Percentiles rank a stretch among this genome's conserved stretches.
These are phyloP conservation scores for Corticium candelabrum DNA, from an alignment of 37 sponge, comb jelly and placozoan genomes.

Conservation along the genomic window DNA sequence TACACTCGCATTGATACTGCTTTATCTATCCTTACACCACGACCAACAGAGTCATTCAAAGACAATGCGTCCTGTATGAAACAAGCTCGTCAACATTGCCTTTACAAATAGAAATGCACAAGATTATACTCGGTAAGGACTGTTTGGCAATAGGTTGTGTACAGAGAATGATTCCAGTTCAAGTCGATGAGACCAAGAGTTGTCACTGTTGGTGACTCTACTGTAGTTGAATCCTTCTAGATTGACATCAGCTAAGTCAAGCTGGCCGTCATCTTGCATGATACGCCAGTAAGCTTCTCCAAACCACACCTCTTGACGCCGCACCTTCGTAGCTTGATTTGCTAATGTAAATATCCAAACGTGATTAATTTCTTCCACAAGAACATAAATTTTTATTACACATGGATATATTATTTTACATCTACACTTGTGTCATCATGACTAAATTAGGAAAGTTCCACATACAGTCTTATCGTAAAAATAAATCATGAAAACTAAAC, in stretches of 20 bases:
- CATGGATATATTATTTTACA: no score
- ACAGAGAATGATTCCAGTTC: slow-evolving; percentile 76
- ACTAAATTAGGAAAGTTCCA: no score
- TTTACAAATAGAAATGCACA: no score
- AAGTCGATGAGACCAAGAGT: slow-evolving; percentile 76
- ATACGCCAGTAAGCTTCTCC: slow-evolving; percentile 73
- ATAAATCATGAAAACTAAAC: no score
- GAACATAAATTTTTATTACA: neutral
- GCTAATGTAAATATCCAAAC: neutral
- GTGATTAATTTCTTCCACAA: neutral
- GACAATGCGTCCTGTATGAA: no score
- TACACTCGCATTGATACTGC: no score
- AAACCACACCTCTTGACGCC: slow-evolving; percentile 79
- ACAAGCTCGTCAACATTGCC: no score
- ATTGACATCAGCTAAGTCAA: slow-evolving; percentile 50
- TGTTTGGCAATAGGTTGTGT: slow-evolving; percentile 53
- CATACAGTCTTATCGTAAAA: no score
- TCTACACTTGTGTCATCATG: no score
- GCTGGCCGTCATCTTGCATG: slow-evolving; percentile 76
- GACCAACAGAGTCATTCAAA: no score
- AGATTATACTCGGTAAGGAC: neutral
- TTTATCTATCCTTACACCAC: no score
- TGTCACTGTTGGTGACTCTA: slow-evolving; percentile 50
- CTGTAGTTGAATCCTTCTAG: slow-evolving; percentile 11
- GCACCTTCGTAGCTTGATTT: slow-evolving; percentile 31